Evolutionary conservation across 2,797 vertebrate genomes (phyloP).

Genomic region (Anisognathus igniventris): DNA sequence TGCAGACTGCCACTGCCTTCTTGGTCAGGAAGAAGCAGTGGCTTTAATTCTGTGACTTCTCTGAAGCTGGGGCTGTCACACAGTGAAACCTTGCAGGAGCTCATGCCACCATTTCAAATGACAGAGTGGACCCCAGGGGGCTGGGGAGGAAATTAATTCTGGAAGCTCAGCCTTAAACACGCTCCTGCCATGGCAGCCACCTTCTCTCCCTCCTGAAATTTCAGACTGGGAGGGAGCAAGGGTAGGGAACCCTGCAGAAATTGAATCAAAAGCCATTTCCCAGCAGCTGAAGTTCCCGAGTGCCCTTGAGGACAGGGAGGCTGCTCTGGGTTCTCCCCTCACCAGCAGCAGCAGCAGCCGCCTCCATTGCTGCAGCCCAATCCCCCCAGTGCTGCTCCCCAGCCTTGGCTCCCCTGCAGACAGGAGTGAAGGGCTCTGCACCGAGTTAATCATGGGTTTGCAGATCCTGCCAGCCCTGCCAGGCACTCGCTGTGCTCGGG

Average conservation of each 20-base stretch:
- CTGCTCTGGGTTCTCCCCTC: background rate
- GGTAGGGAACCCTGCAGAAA: conserved; percentile 24
- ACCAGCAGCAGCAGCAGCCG: background rate
- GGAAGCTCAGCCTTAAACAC: background rate
- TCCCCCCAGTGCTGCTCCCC: background rate
- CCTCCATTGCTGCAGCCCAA: background rate
- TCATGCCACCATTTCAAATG: background rate
- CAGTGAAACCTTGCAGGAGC: background rate
- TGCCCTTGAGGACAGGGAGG: conserved; percentile 16
- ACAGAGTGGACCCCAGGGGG: background rate
- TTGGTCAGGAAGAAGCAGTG: background rate
- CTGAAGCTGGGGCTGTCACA: background rate
- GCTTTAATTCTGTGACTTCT: background rate
- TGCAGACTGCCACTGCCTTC: background rate
- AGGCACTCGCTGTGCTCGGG: background rate
- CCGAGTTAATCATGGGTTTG: background rate
- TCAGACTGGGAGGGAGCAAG: background rate
- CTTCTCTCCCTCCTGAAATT: background rate
- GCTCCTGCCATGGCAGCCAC: background rate
- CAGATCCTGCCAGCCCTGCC: background rate
- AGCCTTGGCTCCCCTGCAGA: background rate
- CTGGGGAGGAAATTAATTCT: background rate
- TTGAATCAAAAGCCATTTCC: conserved; percentile 17
- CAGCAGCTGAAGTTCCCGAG: background rate
- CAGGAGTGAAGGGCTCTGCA: background rate